A percentile compares a stretch with the other conserved stretches of the same genome.
Evolutionary conservation across 2,888 invertebrate species (phyloP).

Genomic region (Chrysolina oricalcia): DNA sequence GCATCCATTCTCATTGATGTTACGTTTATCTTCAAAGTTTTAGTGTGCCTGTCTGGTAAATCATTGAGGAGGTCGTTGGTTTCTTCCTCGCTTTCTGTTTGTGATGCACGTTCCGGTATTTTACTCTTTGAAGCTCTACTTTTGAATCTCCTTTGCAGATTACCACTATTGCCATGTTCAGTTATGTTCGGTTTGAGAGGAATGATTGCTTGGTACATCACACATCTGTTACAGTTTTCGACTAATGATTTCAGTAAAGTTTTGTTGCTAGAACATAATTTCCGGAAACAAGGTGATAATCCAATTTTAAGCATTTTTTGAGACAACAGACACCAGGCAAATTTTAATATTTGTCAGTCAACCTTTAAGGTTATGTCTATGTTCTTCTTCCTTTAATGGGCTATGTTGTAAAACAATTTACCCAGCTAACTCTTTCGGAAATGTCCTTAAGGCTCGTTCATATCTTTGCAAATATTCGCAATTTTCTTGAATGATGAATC

Average conservation of each 20-base stretch:
- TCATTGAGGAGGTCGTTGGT: constrained; percentile 71
- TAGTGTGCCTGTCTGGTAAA: constrained; percentile 75
- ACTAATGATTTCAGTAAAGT: neutral
- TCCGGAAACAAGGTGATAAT: neutral
- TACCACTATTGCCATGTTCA: neutral
- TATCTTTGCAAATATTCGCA: no score
- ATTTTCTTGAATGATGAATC: no score
- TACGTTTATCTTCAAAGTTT: constrained; percentile 78
- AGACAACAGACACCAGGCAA: no score
- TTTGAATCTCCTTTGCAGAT: constrained; percentile 52
- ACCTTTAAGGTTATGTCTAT: no score
- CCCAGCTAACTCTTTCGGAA: no score
- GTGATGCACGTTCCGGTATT: constrained; percentile 72
- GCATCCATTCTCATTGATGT: constrained; percentile 82
- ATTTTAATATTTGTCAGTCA: no score
- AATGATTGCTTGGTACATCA: neutral
- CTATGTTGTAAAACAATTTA: no score
- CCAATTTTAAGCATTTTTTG: neutral
- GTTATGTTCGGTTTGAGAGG: neutral
- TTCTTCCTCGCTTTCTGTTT: constrained; percentile 71
- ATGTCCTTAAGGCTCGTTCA: no score
- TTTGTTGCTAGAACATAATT: neutral
- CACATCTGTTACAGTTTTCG: neutral
- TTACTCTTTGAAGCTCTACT: constrained; percentile 58
- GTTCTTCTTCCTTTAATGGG: no score